Evolutionary conservation across 2,888 invertebrate genomes (phyloP).

Genomic region (Drosophila peninsularis): DNA sequence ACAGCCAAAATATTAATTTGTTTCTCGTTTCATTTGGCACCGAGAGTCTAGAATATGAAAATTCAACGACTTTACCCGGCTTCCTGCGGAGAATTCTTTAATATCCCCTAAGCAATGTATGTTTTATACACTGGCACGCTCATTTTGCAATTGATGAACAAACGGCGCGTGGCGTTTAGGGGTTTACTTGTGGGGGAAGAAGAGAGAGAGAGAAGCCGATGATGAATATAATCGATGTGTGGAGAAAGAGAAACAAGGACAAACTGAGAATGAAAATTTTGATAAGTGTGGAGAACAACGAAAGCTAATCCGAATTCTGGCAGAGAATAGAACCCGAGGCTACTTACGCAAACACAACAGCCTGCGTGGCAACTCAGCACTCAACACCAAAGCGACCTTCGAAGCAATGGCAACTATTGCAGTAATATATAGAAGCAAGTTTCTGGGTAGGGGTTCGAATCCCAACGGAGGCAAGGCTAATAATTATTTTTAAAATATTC

Average conservation of each 20-base stretch:
- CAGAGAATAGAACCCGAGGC: neutral
- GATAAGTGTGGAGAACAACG: too few relatives aligned
- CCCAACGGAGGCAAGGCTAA: neutral
- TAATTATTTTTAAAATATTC: too few relatives aligned
- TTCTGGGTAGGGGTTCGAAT: conserved; percentile 7
- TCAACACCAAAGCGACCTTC: neutral
- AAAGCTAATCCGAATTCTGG: too few relatives aligned
- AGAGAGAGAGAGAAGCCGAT: neutral
- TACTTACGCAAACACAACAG: too few relatives aligned
- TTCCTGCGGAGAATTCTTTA: conserved; percentile 59
- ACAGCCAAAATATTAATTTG: conserved; percentile 22
- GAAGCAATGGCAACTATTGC: too few relatives aligned
- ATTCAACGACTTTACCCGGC: conserved; percentile 59
- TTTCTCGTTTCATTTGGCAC: conserved; percentile 62
- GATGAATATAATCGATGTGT: too few relatives aligned
- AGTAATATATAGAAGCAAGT: neutral
- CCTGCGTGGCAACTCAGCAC: neutral
- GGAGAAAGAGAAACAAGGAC: too few relatives aligned
- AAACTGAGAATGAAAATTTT: too few relatives aligned
- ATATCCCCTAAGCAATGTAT: conserved; percentile 52
- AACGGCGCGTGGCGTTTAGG: conserved; percentile 58
- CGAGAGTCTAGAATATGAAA: conserved; percentile 52
- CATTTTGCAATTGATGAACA: conserved; percentile 39
- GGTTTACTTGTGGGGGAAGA: neutral
- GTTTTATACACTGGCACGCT: conserved; percentile 52